Evolutionary conservation across 1,140 invertebrate species (phyloP).

Genomic region (Drosophila pseudoananassae): DNA sequence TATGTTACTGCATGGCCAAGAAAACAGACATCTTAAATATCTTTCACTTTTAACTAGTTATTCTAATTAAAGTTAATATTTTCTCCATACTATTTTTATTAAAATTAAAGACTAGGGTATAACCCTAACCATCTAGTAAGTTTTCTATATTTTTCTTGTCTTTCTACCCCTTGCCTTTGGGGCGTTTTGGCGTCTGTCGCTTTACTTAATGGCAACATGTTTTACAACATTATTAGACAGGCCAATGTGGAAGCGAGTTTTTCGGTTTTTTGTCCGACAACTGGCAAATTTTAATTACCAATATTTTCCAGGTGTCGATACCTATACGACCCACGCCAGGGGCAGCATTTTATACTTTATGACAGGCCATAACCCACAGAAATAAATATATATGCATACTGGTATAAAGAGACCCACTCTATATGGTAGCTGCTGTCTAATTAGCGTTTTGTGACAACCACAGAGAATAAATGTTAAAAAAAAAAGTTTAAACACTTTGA

Average conservation of each 20-base stretch:
- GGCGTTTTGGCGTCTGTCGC: conserved; percentile 62
- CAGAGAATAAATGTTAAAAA: conserved; percentile 22
- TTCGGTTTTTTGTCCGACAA: conserved; percentile 32
- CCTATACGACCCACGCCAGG: conserved; percentile 58
- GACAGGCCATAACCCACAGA: conserved; percentile 54
- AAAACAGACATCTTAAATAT: too few relatives aligned
- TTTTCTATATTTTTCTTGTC: conserved; percentile 5
- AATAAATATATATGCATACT: conserved; percentile 16
- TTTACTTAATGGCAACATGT: conserved; percentile 73
- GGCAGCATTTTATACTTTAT: conserved; percentile 69
- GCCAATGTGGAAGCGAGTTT: conserved; percentile 35
- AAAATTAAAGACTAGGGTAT: conserved; percentile 35
- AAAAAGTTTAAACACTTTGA: conserved; percentile 47
- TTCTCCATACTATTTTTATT: background rate
- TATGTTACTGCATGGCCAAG: background rate
- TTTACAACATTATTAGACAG: conserved; percentile 81
- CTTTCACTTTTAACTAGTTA: too few relatives aligned
- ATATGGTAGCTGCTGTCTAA: conserved; percentile 68
- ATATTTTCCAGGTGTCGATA: conserved; percentile 76
- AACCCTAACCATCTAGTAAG: conserved; percentile 3
- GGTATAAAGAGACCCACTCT: conserved; percentile 18
- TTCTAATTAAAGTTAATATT: background rate
- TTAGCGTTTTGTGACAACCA: conserved; percentile 65
- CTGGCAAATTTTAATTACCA: conserved; percentile 77
- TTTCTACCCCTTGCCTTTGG: conserved; percentile 36